Evolutionary conservation across 2,113 vertebrate genomes (phyloP), one percentile per base, ranked within the genome.

Genomic region (Gallinago paraguaiae): DNA sequence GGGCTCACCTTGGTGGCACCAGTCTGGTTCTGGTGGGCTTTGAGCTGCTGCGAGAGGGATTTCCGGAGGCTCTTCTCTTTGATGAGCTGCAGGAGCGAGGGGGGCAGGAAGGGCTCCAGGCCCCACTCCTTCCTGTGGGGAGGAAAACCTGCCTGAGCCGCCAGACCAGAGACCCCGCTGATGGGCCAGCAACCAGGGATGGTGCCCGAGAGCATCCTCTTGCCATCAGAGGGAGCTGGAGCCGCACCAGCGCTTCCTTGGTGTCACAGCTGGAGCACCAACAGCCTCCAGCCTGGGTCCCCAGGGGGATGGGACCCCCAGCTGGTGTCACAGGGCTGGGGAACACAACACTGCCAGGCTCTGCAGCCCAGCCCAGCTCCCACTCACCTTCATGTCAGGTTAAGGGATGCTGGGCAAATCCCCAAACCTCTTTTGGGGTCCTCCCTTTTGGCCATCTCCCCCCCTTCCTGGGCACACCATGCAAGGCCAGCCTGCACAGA

Each of bases 41-140:
- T 99, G 84, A 99, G 98, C 95, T 99, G 98, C 97, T 99, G 99
- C 9, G 99, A 99, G 50, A 99, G 98, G 43, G 98, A 98, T 97
- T 99, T 99, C 71, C 99, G 99, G 83, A 99, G 98, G 68, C 98
- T 99, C 97, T 99, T 99, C 97, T 99, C 99, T 92, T 99, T 99
- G 96, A 99, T 97, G 68, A 98, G 98, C 91, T 99, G 99, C 81
- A 99, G 98, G 65, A 99, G 98, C 9, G 99, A 99, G 57, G 99
- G 98, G 61, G 99, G 99, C 92, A 99, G 98, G 97, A 99, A 99
- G 86, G 99, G 99, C 93, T 99, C 99, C 82, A 99, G 97, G 28
- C 99, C 99, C 99, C 99, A 99, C 83, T 99, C 99, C 94, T 99
- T 99, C 97, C 99, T 99, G 96, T 20, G 82, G 86, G 70, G 84